phyloP scores from a whole-genome alignment of 2,113 vertebrate genomes.

The Megaleporinus macrocephalus region DNA sequence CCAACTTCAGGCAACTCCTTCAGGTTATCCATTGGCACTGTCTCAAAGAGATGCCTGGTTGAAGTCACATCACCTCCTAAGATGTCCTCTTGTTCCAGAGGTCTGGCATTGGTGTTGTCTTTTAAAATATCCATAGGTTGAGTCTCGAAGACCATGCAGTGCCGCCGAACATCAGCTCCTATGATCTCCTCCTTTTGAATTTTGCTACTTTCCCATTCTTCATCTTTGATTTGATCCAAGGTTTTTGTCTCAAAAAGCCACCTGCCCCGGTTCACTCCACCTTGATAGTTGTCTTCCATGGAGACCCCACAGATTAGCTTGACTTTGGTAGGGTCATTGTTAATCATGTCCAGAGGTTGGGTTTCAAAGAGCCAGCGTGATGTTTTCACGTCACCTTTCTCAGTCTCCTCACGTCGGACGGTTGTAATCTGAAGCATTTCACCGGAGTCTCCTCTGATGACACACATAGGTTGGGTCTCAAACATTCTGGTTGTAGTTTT shows the following conservation, averaged over 20 bases:
- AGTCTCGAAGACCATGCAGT: conserved; percentile 89
- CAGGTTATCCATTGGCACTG: conserved; percentile 84
- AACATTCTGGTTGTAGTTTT: conserved; percentile 86
- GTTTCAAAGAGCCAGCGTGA: conserved; percentile 87
- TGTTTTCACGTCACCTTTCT: conserved; percentile 84
- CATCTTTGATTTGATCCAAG: conserved; percentile 85
- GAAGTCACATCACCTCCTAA: conserved; percentile 85
- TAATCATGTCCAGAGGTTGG: conserved; percentile 84
- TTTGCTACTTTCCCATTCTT: conserved; percentile 76
- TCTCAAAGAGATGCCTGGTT: conserved; percentile 88
- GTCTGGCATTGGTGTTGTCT: conserved; percentile 75
- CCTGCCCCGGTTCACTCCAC: conserved; percentile 79
- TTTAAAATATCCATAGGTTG: conserved; percentile 85
- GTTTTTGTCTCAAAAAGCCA: conserved; percentile 88
- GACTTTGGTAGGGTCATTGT: conserved; percentile 79
- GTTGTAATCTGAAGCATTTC: conserved; percentile 87
- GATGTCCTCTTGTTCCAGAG: conserved; percentile 75
- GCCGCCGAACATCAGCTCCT: conserved; percentile 85
- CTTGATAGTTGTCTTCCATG: conserved; percentile 79
- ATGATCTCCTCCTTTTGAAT: conserved; percentile 82
- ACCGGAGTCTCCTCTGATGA: conserved; percentile 83
- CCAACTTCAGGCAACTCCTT: conserved; percentile 85
- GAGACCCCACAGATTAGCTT: conserved; percentile 84
- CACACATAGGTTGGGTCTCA: conserved; percentile 84
- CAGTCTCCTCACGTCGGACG: conserved; percentile 82